Evolutionary conservation across 2,113 vertebrate genomes (phyloP).

Genomic region (Zosterops lateralis): DNA sequence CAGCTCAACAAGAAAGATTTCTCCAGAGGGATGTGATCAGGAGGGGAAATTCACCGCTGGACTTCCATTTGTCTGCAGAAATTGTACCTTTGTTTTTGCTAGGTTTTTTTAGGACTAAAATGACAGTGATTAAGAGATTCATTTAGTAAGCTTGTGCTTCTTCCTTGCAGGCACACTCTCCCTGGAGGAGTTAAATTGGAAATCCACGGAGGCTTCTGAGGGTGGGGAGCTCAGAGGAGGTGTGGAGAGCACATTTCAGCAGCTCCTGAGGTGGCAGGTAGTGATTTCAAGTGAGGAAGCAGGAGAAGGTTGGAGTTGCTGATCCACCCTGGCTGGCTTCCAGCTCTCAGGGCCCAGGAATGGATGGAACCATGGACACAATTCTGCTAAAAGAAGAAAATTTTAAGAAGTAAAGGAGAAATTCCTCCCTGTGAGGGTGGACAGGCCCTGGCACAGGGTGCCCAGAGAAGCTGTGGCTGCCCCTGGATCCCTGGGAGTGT

Average conservation of each 20-base stretch:
- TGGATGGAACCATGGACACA: not conserved
- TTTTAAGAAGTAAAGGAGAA: not conserved
- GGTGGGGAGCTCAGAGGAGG: not conserved
- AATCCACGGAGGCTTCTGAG: conserved; percentile 11
- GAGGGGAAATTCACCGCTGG: not conserved
- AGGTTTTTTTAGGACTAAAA: not conserved
- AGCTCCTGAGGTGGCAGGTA: not conserved
- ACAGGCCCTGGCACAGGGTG: not conserved
- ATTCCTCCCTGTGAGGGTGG: not conserved
- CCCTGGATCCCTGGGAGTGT: not conserved
- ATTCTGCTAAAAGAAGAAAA: not conserved
- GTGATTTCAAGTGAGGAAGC: not conserved
- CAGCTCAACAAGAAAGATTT: not conserved
- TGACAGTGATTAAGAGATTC: conserved; percentile 20
- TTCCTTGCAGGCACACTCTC: not conserved
- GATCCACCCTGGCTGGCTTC: not conserved
- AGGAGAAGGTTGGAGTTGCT: not conserved
- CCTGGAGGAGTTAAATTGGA: conserved; percentile 25
- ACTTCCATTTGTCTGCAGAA: conserved; percentile 3
- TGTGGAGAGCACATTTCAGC: not conserved
- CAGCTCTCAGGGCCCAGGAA: not conserved
- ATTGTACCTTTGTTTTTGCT: not conserved
- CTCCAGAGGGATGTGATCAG: not conserved
- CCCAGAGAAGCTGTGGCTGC: not conserved
- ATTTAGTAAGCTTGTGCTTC: not conserved